Percentiles rank a stretch among this genome's conserved stretches.
Evolutionary conservation across 2,113 vertebrate genomes (phyloP).

Genomic region (Pionites leucogaster): DNA sequence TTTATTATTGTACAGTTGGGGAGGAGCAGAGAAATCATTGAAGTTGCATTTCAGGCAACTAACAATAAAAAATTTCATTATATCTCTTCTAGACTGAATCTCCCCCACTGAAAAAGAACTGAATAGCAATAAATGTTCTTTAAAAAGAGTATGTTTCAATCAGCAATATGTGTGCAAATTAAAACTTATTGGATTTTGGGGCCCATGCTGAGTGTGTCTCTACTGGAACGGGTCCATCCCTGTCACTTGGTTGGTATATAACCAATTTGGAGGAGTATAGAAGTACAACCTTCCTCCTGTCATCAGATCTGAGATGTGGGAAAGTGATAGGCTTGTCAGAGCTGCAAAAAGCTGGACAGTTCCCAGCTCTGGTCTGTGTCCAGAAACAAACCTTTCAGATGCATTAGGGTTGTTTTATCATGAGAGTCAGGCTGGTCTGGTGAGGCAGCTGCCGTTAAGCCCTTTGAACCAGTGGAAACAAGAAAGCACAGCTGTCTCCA

Average conservation of each 20-base stretch:
- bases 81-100: not conserved
- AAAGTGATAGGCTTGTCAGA: not conserved
- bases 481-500: not conserved
- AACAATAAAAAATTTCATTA: not conserved
- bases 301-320: not conserved
- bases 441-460: not conserved
- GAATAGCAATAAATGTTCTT: not conserved
- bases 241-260: not conserved
- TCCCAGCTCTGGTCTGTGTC: not conserved
- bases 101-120: not conserved
- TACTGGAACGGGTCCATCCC: rapidly evolving
- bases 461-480: not conserved
- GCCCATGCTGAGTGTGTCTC: not conserved
- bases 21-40: not conserved
- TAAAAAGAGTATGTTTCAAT: not conserved
- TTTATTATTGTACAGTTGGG: not conserved
- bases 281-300: not conserved
- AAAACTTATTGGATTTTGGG: not conserved
- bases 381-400: not conserved
- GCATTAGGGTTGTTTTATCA: not conserved
- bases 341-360: not conserved
- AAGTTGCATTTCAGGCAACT: not conserved
- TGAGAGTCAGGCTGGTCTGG: not conserved
- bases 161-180: not conserved
- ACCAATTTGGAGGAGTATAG: not conserved